Evolutionary conservation across 2,113 vertebrate species (phyloP), one percentile per base, ranked within the genome.

Genomic region (Ahaetulla prasina): DNA sequence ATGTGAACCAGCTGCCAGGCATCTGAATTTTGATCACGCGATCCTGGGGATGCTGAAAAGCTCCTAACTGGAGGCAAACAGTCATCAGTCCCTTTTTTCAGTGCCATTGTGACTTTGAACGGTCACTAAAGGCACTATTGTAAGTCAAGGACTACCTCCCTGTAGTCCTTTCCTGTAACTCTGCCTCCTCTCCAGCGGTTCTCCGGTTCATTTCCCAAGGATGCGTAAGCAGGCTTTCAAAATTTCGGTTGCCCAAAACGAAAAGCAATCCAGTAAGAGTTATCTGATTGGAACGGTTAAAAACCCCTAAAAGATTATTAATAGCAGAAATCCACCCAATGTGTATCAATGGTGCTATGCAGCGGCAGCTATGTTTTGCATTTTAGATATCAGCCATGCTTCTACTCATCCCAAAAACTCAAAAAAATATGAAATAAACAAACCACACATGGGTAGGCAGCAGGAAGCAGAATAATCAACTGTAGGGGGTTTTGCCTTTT

Each of bases 371-470:
- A 95, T 11, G 18, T 54, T 89, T 94, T 52, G 74, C 91, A 93
- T 95, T 55, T 87, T 80, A 92, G 7, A 68, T 95, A 95, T 87
- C 94, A 91, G 87, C 89, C 30, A 43, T 92, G 88, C 92, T 52
- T 57, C 92, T 90, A 91, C 92, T 93, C 85, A 23, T 94, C 86
- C 89, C 0, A 0, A 89, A 92, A 94, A 68, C 84, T 95, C 39
- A 94, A 80, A 92, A 4, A 92, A 55, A 91, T 8, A 85, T 30
- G 3, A 91, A 91, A 8, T 80, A 80, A 80, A 80, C 35, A 80
- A 80, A 80, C 8, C 74, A 80, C 8, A 20, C 35, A 39, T 9
- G 74, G 35, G 2, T 39, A 80, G 30, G 12, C 30, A n/a, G 63
- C 30, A n/a, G 74, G 74, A 80, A 43, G 18, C 22, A 43, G 74